Conservation (phyloP, 2,797 vertebrate species). For the Varecia variegata region DNA sequence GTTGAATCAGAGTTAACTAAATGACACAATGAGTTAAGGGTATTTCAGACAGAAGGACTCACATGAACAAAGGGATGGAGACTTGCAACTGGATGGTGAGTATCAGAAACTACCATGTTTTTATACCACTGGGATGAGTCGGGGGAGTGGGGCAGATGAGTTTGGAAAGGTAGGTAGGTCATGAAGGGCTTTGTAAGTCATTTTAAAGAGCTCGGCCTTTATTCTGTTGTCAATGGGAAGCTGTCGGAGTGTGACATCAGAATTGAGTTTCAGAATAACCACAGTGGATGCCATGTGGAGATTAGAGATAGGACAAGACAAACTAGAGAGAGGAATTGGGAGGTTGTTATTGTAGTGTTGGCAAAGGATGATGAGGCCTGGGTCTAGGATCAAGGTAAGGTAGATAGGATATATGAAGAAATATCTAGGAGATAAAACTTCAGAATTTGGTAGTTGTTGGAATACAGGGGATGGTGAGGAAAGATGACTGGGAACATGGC, state of each 20-base stretch:
- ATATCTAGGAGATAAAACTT: neutral
- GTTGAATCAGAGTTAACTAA: neutral
- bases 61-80: neutral
- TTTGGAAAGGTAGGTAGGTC: neutral
- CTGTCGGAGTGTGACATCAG: neutral
- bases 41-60: neutral
- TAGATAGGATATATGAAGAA: neutral
- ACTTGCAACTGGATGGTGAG: neutral
- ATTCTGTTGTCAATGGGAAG: neutral
- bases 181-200: neutral
- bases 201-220: neutral
- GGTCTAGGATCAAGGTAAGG: neutral
- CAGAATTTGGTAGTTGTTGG: neutral
- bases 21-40: neutral
- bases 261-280: conserved; percentile 1
- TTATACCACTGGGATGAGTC: neutral
- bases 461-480: neutral
- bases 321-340: conserved; percentile 24
- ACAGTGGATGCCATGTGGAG: neutral
- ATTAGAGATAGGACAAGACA: neutral
- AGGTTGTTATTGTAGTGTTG: neutral
- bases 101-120: neutral
- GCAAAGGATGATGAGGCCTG: neutral
- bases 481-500: neutral
- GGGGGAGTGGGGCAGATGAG: neutral